Conservation (phyloP, 2,113 vertebrate genomes). For the Irena cyanogastra region DNA sequence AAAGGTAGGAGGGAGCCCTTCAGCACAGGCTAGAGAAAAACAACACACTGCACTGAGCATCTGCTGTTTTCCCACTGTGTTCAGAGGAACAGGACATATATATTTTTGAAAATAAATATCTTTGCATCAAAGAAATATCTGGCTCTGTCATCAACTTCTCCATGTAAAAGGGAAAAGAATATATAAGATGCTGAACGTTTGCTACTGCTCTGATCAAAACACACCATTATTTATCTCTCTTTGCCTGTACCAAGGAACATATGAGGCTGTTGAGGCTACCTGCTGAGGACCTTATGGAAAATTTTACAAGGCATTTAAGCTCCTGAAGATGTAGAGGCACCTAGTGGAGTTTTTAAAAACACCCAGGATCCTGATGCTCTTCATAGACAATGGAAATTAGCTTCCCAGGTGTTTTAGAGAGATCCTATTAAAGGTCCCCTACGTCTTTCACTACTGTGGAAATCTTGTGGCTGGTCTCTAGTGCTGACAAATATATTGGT, state of each 20-base stretch:
- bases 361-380: not conserved
- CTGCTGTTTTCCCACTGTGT: not conserved
- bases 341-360: not conserved
- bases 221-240: not conserved
- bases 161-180: not conserved
- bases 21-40: not conserved
- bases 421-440: not conserved
- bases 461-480: not conserved
- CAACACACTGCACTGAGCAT: not conserved
- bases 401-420: not conserved
- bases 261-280: not conserved
- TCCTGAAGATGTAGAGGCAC: not conserved
- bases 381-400: not conserved
- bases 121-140: not conserved
- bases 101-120: not conserved
- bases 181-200: not conserved
- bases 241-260: not conserved
- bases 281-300: slow-evolving; percentile 1
- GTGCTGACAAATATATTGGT: not conserved
- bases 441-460: not conserved
- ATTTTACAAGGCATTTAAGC: not conserved
- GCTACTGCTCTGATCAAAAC: not conserved
- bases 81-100: not conserved
- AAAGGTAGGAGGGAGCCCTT: not conserved
- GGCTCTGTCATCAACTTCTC: not conserved